Percentiles rank a stretch among this genome's conserved stretches.
These are phyloP conservation scores for Ferrisia virgata DNA, from an alignment of 2,888 invertebrate species.

Conservation along the genomic window DNA sequence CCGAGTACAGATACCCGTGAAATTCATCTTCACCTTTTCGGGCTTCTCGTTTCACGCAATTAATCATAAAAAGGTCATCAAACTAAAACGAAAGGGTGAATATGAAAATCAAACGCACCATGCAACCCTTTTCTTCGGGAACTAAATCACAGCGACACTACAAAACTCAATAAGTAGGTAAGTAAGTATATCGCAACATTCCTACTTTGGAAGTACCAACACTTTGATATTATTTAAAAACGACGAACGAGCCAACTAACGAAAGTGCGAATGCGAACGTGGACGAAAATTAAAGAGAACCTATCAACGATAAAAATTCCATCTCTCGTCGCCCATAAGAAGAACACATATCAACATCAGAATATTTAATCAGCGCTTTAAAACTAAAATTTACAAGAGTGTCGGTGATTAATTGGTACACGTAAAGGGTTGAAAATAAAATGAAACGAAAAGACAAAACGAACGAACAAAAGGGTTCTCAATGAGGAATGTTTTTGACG, in stretches of 20 bases:
- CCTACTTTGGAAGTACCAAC: background rate
- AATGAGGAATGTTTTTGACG: constrained; percentile 43
- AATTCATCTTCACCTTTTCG: background rate
- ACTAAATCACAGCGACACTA: background rate
- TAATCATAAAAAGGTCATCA: background rate
- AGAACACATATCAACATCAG: constrained; percentile 28
- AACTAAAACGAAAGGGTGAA: background rate
- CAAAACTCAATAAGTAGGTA: background rate
- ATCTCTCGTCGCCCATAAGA: background rate
- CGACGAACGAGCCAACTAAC: background rate
- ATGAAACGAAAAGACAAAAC: constrained; percentile 44
- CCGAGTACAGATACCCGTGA: background rate
- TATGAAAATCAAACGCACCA: background rate
- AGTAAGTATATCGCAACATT: background rate
- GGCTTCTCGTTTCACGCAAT: background rate
- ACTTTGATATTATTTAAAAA: background rate
- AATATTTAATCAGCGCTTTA: constrained; percentile 43
- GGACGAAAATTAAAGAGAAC: background rate
- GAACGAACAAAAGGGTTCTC: constrained; percentile 27
- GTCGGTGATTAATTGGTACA: constrained; percentile 45
- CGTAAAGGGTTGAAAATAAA: constrained; percentile 42
- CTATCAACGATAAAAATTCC: background rate
- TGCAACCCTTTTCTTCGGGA: background rate
- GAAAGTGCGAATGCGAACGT: background rate
- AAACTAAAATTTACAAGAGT: constrained; percentile 39